A percentile compares a stretch with the other conserved stretches of the same genome.
These are phyloP conservation scores for Xyrichtys novacula DNA, from an alignment of 2,797 vertebrate species.

Conservation along the genomic window DNA sequence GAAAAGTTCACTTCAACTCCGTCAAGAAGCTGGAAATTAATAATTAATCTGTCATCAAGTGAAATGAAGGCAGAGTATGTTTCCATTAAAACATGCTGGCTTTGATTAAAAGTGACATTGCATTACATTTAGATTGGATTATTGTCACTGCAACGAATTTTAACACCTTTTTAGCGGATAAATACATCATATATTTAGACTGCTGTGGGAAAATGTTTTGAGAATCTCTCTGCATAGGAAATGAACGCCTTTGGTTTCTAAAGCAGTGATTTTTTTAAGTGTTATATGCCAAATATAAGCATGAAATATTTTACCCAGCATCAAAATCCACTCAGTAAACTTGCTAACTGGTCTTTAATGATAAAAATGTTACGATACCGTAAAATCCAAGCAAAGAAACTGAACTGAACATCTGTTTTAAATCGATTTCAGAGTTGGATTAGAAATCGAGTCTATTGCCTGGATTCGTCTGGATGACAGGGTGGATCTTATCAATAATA, in stretches of 20 bases:
- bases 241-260: constrained; percentile 3
- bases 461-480: background rate
- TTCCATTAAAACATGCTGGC: constrained; percentile 44
- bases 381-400: background rate
- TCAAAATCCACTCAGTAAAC: background rate
- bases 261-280: no score
- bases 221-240: background rate
- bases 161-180: background rate
- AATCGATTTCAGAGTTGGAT: background rate
- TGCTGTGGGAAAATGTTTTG: background rate
- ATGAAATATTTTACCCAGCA: no score
- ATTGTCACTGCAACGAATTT: constrained; percentile 21
- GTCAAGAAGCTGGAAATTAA: constrained; percentile 57
- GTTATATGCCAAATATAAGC: no score
- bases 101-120: constrained; percentile 50
- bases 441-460: background rate
- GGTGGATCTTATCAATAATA: background rate
- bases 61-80: constrained; percentile 44
- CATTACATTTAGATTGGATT: constrained; percentile 38
- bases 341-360: no score
- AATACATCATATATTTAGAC: background rate
- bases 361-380: no score
- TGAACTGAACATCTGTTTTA: background rate
- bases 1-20: constrained; percentile 41
- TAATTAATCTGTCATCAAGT: constrained; percentile 65